Evolutionary conservation across 1,140 invertebrate species (phyloP), one percentile per base, ranked within the genome.

Genomic region (Drosophila grimshawi): DNA sequence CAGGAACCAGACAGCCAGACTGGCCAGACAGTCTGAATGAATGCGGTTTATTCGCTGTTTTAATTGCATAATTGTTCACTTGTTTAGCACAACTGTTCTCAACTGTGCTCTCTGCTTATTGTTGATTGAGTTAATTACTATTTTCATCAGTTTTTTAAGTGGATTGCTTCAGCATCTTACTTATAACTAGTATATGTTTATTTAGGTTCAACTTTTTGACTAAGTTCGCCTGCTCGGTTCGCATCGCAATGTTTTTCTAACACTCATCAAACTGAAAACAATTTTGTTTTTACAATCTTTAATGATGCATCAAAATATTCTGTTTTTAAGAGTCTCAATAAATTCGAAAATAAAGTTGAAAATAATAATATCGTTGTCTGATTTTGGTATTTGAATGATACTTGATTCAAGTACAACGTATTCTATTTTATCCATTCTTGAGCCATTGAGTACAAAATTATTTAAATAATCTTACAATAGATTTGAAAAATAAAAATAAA

Each of bases 1-100:
- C 5, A n/a, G 6, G 7, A 19, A 19, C 19, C 19, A 19, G 19
- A 19, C 19, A 19, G 7, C 5, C 2, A 45, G 11, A 29, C 29
- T 55, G 6, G 8, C 46, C 39, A 6, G 3, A 8, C 3, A 8
- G 37, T 8, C 7, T 39, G 37, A 39, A 39, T 39, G 10, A 43
- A 43, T 53, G 0, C 45, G 3, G 10, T 57, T n/a, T 7, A 61
- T 60, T 75, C 37, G 39, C 49, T 19, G 33, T 56, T 64, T 56
- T 73, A 81, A 81, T 81, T 81, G 79, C 37, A 37, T 81, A 81
- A 81, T 81, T 81, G 79, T 30, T 30, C 5, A 41, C 45, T 10
- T 3, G 39, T 10, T 41, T 41, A 43, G 39, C 39, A 2, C 0
- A 43, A 19, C 19, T 19, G 39, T n/a, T 43, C 10, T 43, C 10